These are phyloP conservation scores for Nineta flava DNA, from an alignment of 2,888 invertebrate genomes.

Conservation along the genomic window DNA sequence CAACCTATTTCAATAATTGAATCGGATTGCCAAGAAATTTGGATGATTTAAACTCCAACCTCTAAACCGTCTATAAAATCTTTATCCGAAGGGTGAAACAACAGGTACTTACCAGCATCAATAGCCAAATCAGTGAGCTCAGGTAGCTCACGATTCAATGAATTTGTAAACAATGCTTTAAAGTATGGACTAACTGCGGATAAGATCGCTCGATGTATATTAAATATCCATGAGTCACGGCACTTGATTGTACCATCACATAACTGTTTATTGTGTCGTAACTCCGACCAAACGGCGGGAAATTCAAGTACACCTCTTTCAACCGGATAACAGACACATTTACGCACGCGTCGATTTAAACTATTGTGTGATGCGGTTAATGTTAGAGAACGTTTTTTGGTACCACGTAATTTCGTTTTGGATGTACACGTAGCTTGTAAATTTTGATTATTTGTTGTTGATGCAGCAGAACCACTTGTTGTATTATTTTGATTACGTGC, in stretches of 20 bases:
- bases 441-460: slow-evolving; percentile 14
- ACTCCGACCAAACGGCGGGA: slow-evolving; percentile 50
- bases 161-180: slow-evolving; percentile 53
- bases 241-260: slow-evolving; percentile 56
- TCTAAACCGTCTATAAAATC: too few relatives aligned
- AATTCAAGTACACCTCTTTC: slow-evolving; percentile 43
- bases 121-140: slow-evolving; percentile 44
- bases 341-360: slow-evolving; percentile 15
- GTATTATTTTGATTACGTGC: slow-evolving; percentile 3
- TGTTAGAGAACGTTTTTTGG: background rate
- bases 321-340: slow-evolving; percentile 44
- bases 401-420: slow-evolving; percentile 11
- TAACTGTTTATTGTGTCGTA: slow-evolving; percentile 42
- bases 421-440: slow-evolving; percentile 9
- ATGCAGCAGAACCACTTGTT: slow-evolving; percentile 12
- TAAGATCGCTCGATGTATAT: slow-evolving; percentile 52
- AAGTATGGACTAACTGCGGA: slow-evolving; percentile 61
- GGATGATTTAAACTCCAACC: too few relatives aligned
- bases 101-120: slow-evolving; percentile 26
- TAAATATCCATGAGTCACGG: slow-evolving; percentile 41
- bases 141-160: slow-evolving; percentile 40
- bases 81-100: too few relatives aligned
- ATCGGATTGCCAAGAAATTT: too few relatives aligned
- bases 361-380: background rate
- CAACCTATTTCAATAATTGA: too few relatives aligned